These are phyloP conservation scores for Melanogrammus aeglefinus DNA, from an alignment of 2,797 vertebrate genomes.

Conservation along the genomic window DNA sequence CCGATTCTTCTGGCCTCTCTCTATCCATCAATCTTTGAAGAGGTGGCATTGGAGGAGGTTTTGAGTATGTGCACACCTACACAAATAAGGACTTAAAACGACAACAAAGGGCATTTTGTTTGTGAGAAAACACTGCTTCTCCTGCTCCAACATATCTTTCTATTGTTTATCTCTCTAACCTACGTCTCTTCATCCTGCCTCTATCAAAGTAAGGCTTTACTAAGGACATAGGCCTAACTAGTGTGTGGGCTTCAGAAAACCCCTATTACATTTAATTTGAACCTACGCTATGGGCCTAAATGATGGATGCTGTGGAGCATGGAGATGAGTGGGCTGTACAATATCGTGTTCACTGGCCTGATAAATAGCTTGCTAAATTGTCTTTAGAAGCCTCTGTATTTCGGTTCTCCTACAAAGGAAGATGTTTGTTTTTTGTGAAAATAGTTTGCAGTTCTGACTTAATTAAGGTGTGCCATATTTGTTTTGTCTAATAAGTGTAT, in stretches of 20 bases:
- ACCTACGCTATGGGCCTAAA: not conserved
- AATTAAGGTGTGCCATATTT: not conserved
- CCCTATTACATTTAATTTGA: slow-evolving; percentile 20
- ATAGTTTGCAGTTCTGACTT: not conserved
- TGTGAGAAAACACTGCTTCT: not conserved
- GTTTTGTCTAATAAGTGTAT: not conserved
- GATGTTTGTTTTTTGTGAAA: not conserved
- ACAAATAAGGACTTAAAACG: not conserved
- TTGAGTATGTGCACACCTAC: not conserved
- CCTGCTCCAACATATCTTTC: not conserved
- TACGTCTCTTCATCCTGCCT: not conserved
- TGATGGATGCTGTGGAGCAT: slow-evolving; percentile 6
- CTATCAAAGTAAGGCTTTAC: not conserved
- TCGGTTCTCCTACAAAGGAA: not conserved
- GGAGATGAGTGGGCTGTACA: slow-evolving; percentile 10
- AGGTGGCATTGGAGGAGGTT: not conserved
- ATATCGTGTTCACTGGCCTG: slow-evolving; percentile 14
- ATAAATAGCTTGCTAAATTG: slow-evolving; percentile 24
- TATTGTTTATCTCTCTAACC: not conserved
- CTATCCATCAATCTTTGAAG: not conserved
- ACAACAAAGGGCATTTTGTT: not conserved
- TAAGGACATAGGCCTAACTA: slow-evolving; percentile 25
- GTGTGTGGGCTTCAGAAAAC: slow-evolving; percentile 35
- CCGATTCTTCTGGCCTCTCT: not conserved
- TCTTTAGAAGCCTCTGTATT: not conserved